phyloP scores from a whole-genome alignment of 2,888 invertebrate species.

The Meteorus cinctellus region DNA sequence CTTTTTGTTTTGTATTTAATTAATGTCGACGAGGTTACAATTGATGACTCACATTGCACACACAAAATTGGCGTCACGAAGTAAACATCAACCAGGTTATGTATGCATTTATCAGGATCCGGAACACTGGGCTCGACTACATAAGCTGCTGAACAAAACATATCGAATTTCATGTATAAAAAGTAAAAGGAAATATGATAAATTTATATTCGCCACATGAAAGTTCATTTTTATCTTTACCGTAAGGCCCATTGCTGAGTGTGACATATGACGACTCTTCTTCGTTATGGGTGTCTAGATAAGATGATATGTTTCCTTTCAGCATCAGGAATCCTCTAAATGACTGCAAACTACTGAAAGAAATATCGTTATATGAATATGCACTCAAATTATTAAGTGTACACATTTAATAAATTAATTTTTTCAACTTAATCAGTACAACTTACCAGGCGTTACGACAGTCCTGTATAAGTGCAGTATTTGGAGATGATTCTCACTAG shows the following conservation, averaged over 20 bases:
- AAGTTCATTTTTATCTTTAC: slow-evolving; percentile 52
- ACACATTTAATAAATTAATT: neutral
- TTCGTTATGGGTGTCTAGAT: slow-evolving; percentile 69
- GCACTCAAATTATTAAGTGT: neutral
- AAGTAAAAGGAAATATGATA: slow-evolving; percentile 41
- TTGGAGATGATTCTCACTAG: neutral
- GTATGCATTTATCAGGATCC: slow-evolving; percentile 64
- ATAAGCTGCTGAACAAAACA: slow-evolving; percentile 60
- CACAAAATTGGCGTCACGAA: slow-evolving; percentile 76
- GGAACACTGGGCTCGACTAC: slow-evolving; percentile 63
- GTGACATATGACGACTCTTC: slow-evolving; percentile 71
- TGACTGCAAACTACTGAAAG: slow-evolving; percentile 63
- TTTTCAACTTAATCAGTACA: neutral
- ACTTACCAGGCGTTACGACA: slow-evolving; percentile 33
- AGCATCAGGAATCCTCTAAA: slow-evolving; percentile 71
- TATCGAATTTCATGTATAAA: slow-evolving; percentile 7
- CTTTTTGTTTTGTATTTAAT: slow-evolving; percentile 7
- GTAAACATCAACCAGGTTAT: slow-evolving; percentile 74
- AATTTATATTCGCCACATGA: slow-evolving; percentile 27
- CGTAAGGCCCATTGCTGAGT: slow-evolving; percentile 69
- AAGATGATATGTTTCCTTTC: slow-evolving; percentile 70
- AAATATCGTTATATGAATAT: neutral
- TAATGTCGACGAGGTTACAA: neutral
- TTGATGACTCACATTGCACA: slow-evolving; percentile 75
- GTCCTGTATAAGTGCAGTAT: neutral